Evolutionary conservation across 1,140 invertebrate genomes (phyloP), one percentile per base, ranked within the genome.

Genomic region (Lutraria rhynchaena): DNA sequence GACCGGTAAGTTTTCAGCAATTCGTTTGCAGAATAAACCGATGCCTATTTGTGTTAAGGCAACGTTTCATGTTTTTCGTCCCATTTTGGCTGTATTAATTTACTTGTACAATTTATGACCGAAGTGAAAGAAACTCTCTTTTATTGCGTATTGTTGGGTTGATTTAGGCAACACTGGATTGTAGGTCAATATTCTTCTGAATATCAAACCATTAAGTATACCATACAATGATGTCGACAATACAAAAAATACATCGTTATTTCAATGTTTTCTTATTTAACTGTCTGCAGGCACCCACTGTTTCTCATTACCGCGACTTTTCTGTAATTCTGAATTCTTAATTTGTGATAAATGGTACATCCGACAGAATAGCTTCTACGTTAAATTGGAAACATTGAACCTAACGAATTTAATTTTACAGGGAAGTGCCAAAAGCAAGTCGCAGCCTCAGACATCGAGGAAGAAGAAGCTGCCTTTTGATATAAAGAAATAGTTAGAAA

Each of bases 1-100:
- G 78, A 53, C 78, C 78, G 31, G 78, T 81, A 61, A 81, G 69
- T 69, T 5, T 27, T 55, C 11, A 11, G 11, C 19, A 27, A 11
- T 5, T 27, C 19, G 19, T 22, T 27, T 5, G 51, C 24, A 55
- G 4, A 27, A 27, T 19, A 11, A 19, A 55, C 7, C 51, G 5
- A 55, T 55, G 4, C 7, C 19, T 11, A 9, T 19, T 55, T 55
- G 17, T 5, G 4, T 19, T 5, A 5, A 55, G 7, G 19, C 17
- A 19, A 55, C 51, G 7, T 5, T 19, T 22, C 5, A 55, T 55
- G 4, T 9, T 5, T 22, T 55, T 22, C 17, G 19, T 27, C 17
- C 51, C 7, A n/a, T 9, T 55, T 19, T 19, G 4, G 4, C 19
- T 9, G 51, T 19, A 19, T 5, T 22, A 7, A 55, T 3, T n/a